phyloP scores from a whole-genome alignment of 2,888 invertebrate genomes.

The Epiperipatus broadwayi region DNA sequence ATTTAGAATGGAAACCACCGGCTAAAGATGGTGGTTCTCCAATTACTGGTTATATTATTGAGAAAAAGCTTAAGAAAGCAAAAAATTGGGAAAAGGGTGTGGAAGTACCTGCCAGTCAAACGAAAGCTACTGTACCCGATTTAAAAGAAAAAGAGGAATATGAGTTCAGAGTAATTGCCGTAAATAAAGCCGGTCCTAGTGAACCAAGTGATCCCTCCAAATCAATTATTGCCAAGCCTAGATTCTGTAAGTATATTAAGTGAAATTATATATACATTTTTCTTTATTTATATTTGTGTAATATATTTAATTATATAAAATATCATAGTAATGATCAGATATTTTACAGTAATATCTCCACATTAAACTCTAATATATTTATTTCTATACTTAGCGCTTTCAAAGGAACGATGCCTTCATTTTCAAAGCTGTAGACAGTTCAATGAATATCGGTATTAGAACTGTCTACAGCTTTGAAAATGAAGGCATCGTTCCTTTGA shows the following conservation, averaged over 20 bases:
- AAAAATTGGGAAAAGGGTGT: slow-evolving; percentile 28
- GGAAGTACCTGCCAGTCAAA: slow-evolving; percentile 30
- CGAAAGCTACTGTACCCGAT: slow-evolving; percentile 45
- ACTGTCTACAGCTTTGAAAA: too few relatives aligned
- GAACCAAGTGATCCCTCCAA: slow-evolving; percentile 33
- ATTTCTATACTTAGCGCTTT: too few relatives aligned
- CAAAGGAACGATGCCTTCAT: too few relatives aligned
- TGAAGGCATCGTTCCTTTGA: too few relatives aligned
- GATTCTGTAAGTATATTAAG: slow-evolving; percentile 25
- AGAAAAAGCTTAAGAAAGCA: slow-evolving; percentile 42
- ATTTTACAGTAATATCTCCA: too few relatives aligned
- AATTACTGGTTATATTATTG: slow-evolving; percentile 65
- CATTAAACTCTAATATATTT: too few relatives aligned
- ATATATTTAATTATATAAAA: too few relatives aligned
- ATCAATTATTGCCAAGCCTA: slow-evolving; percentile 28
- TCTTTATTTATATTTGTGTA: too few relatives aligned
- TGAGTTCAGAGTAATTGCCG: slow-evolving; percentile 82
- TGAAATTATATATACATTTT: too few relatives aligned
- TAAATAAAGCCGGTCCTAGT: slow-evolving; percentile 82
- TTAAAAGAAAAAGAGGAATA: slow-evolving; percentile 75
- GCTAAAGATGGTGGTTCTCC: slow-evolving; percentile 57
- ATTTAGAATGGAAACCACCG: slow-evolving; percentile 61
- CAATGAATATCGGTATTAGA: too few relatives aligned
- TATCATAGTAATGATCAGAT: too few relatives aligned
- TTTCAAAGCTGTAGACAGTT: too few relatives aligned